These are phyloP conservation scores for Linhomoeus sp. DNA, from an alignment of 2,888 invertebrate species.

Conservation along the genomic window DNA sequence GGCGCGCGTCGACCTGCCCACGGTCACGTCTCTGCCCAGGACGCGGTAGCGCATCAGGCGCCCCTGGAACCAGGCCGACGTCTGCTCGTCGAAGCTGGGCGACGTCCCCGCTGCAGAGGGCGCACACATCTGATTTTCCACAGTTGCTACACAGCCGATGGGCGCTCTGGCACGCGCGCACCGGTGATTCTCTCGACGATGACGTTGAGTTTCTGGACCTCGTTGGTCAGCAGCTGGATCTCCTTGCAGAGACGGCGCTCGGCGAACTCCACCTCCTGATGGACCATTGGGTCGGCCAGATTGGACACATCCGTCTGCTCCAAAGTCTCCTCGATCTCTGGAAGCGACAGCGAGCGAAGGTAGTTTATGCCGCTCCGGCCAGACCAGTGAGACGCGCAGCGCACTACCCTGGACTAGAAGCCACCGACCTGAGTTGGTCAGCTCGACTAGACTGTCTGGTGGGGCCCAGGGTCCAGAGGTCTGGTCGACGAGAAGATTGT, in stretches of 20 bases:
- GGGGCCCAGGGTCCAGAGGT: constrained; percentile 12
- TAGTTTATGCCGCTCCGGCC: not conserved
- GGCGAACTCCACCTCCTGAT: constrained; percentile 25
- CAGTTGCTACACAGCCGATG: too few relatives aligned
- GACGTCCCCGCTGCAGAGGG: constrained; percentile 42
- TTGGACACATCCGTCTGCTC: not conserved
- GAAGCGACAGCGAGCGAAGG: not conserved
- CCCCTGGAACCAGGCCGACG: constrained; percentile 72
- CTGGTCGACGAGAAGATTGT: constrained; percentile 71
- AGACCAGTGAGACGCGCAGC: too few relatives aligned
- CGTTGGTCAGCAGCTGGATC: constrained; percentile 67
- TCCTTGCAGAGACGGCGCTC: constrained; percentile 49
- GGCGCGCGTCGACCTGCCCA: constrained; percentile 71
- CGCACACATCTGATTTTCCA: too few relatives aligned
- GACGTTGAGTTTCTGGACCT: constrained; percentile 53
- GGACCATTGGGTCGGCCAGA: not conserved
- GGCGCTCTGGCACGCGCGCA: too few relatives aligned
- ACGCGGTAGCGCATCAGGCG: constrained; percentile 77
- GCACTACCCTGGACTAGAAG: too few relatives aligned
- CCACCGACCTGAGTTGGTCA: not conserved
- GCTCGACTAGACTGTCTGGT: not conserved
- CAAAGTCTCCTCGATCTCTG: constrained; percentile 6
- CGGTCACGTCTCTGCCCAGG: constrained; percentile 70
- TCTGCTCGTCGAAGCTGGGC: constrained; percentile 76
- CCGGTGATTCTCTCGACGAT: not conserved